Evolutionary conservation across 2,888 invertebrate species (phyloP).

Genomic region (Rhabditoides inermis): DNA sequence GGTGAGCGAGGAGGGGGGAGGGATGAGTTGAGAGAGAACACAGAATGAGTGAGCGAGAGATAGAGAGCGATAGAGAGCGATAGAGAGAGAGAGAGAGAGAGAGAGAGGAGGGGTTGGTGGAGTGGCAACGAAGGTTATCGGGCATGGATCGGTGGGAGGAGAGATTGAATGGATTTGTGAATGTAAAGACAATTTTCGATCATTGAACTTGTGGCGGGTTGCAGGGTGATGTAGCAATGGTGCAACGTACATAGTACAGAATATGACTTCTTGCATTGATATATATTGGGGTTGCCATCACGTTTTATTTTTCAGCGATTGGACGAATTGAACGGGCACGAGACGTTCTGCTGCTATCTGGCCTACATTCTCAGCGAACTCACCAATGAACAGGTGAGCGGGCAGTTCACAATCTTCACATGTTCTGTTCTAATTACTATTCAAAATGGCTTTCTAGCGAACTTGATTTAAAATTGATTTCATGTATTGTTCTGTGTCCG

Average conservation of each 20-base stretch:
- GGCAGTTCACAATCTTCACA: not conserved
- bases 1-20: slow-evolving; percentile 60
- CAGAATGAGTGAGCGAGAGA: not conserved
- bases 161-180: too few species aligned
- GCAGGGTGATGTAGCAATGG: too few species aligned
- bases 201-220: too few species aligned
- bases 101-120: not conserved
- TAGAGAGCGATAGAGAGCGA: not conserved
- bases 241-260: too few species aligned
- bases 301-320: slow-evolving; percentile 69
- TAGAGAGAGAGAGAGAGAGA: not conserved
- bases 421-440: not conserved
- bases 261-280: not conserved
- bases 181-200: too few species aligned
- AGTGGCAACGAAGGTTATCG: too few species aligned
- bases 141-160: too few species aligned
- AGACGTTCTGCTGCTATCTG: slow-evolving; percentile 96
- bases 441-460: not conserved
- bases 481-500: too few species aligned
- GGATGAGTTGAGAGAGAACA: not conserved
- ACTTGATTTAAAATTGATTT: not conserved
- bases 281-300: not conserved
- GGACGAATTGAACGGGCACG: slow-evolving; percentile 92
- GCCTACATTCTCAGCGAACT: slow-evolving; percentile 94
- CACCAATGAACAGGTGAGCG: slow-evolving; percentile 65